Evolutionary conservation across 2,888 invertebrate species (phyloP), one percentile per base, ranked within the genome.

Genomic region (Ceramica pisi): DNA sequence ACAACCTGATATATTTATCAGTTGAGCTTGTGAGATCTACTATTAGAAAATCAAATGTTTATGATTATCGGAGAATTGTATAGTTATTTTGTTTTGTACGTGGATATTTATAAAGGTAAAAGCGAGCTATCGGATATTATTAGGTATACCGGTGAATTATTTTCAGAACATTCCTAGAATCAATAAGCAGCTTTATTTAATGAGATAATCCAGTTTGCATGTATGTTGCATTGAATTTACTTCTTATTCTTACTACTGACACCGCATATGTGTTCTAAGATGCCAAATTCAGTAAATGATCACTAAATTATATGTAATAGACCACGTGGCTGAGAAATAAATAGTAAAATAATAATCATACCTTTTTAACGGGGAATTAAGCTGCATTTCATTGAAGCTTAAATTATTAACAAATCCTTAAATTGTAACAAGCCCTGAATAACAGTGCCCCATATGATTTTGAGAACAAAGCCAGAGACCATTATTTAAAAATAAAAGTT

Each of bases 401-500:
- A 7, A 67, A 19, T 7, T 21, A 9, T 14, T 31, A 31, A n/a
- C 46, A 21, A 56, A 35, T 16, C n/a, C 2, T 55, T 55, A n/a
- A 48, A 35, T 31, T 50, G 10, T 35, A 59, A 57, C 9, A 26
- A 55, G 21, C 7, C 10, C 46, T 23, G 19, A 6, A 38, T 35
- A 62, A n/a, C 14, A 50, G 10, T 23, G n/a, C 5, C 23, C 51
- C 41, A 31, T 60, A 21, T n/a, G 12, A 44, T 73, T 65, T 62
- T 9, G 2, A 59, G 68, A 69, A 68, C 2, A 1, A 53, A 62
- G 12, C 1, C 19, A 26, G 23, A 60, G 38, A 26, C 16, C 41
- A 56, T 67, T 63, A 51, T 78, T 46, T 63, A 48, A 67, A 63
- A 79, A 70, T 62, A 64, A 74, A 56, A 21, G 1, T 55, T 67